Base-by-base conservation (phyloP, 1,140 invertebrate species). In the Drosophila ficusphila region DNA sequence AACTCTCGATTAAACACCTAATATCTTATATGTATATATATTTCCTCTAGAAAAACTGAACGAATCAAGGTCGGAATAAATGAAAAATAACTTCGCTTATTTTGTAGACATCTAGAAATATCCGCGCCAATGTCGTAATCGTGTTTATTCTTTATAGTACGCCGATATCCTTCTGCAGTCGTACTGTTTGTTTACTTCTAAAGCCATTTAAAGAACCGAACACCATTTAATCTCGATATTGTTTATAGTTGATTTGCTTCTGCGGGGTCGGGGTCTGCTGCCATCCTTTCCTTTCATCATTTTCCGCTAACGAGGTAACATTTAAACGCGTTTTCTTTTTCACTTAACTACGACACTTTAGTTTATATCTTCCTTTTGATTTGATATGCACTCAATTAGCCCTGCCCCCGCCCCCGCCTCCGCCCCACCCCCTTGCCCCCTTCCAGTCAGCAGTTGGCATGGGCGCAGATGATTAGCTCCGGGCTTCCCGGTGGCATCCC, bases 261-360 rank as follows among this genome's bases (percentile, higher is more conserved):
- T 33, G 47, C 33, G 47, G 46, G 46, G 19, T 12, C 5, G 36
- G 21, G 19, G 9, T 3, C 25, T 29, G n/a, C n/a, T n/a, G n/a
- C 42, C 47, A 27, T 27, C 29, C 29, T 60, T 67, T 21, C 29
- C 54, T 67, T 21, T 39, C 11, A 61, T 70, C 51, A 34, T 62
- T 79, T 70, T 78, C 70, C 33, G 69, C 75, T 90, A 90, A 90
- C 89, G 88, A 90, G 88, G 88, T 90, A 90, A 90, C 88, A 90
- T 79, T 90, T 88, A 90, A 90, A 88, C 82, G 74, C 65, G 51
- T 78, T 89, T 81, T 79, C 16, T 79, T 89, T 81, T 58, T 49
- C 64, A 74, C 70, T 74, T 73, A 54, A 54, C 60, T 86, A 58
- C 31, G 60, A 67, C 46, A 74, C 41, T 76, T 76, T 56, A 51